Evolutionary conservation across 2,888 invertebrate species (phyloP).

Genomic region (Tiliacea citrago): DNA sequence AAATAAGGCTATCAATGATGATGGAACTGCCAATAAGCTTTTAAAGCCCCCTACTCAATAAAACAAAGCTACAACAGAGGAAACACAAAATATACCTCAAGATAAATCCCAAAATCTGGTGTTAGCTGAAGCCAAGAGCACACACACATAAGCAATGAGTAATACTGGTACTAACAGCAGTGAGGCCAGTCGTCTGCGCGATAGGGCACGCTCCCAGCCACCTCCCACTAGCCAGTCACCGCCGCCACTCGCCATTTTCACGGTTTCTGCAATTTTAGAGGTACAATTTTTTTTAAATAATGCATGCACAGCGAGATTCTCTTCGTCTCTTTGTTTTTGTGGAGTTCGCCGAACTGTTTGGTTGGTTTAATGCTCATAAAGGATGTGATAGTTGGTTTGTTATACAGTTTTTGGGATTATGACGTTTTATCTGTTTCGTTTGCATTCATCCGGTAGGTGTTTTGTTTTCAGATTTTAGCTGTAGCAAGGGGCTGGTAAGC

Average conservation of each 20-base stretch:
- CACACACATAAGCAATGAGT: constrained; percentile 67
- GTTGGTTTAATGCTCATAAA: constrained; percentile 45
- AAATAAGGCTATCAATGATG: background rate
- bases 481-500: background rate
- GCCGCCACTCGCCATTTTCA: constrained; percentile 67
- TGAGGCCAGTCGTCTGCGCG: constrained; percentile 67
- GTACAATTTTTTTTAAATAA: constrained; percentile 66
- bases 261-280: constrained; percentile 70
- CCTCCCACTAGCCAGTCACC: constrained; percentile 58
- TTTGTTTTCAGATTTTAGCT: constrained; percentile 13
- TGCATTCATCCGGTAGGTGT: constrained; percentile 4
- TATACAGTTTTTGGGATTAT: constrained; percentile 40
- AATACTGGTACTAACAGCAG: constrained; percentile 66
- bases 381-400: constrained; percentile 42
- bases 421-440: constrained; percentile 31
- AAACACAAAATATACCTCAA: constrained; percentile 41
- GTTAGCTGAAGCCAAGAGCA: constrained; percentile 52
- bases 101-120: constrained; percentile 58
- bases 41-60: background rate
- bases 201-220: constrained; percentile 75
- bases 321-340: constrained; percentile 56
- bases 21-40: constrained; percentile 7
- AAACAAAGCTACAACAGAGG: constrained; percentile 3
- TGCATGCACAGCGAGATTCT: constrained; percentile 56
- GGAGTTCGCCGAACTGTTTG: constrained; percentile 47